phyloP scores from a whole-genome alignment of 2,888 invertebrate species.

The Archaeoteleia sp. region DNA sequence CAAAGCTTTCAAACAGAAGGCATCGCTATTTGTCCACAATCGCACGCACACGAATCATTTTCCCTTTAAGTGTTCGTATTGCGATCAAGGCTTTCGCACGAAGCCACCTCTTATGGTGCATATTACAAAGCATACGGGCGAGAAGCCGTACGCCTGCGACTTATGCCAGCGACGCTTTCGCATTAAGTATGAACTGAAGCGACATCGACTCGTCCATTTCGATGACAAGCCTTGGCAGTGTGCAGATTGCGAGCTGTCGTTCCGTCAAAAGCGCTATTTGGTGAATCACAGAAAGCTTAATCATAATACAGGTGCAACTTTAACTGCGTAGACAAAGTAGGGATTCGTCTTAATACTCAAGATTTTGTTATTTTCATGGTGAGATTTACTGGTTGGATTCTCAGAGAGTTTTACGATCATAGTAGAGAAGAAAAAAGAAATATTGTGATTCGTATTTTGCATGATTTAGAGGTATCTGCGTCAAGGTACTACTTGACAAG shows the following conservation, averaged over 20 bases:
- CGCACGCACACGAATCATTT: constrained; percentile 78
- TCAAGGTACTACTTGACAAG: no score
- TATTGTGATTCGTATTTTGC: no score
- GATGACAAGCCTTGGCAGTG: constrained; percentile 77
- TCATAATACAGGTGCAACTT: constrained; percentile 59
- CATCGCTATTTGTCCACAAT: constrained; percentile 80
- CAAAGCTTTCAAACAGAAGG: constrained; percentile 81
- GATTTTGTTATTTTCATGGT: no score
- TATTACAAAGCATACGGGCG: constrained; percentile 79
- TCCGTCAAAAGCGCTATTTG: constrained; percentile 77
- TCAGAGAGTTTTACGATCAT: no score
- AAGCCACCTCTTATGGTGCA: constrained; percentile 78
- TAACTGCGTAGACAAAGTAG: background rate
- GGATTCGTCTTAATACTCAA: no score
- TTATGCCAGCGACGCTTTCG: constrained; percentile 78
- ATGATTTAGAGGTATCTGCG: no score
- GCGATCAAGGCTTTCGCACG: constrained; percentile 79
- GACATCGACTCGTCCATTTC: constrained; percentile 77
- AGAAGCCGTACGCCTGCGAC: constrained; percentile 79
- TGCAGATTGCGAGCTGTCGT: constrained; percentile 73
- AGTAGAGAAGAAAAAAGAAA: no score
- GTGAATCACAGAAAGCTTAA: constrained; percentile 76
- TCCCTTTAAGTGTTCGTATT: constrained; percentile 79
- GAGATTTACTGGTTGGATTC: no score
- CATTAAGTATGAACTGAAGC: constrained; percentile 78